Evolutionary conservation across 2,888 invertebrate genomes (phyloP).

Genomic region (Camponotus fellah): DNA sequence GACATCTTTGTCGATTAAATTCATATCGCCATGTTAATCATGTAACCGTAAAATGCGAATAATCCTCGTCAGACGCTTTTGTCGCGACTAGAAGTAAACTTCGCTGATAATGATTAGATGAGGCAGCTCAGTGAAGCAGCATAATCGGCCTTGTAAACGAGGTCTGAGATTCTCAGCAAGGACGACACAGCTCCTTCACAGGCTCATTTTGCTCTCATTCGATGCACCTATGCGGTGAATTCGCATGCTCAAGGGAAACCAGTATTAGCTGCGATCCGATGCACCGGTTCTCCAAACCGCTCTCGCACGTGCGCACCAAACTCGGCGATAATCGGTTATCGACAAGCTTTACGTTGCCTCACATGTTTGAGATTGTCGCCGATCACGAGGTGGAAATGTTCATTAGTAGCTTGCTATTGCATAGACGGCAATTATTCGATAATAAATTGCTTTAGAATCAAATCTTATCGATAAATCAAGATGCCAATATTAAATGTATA

Average conservation of each 20-base stretch:
- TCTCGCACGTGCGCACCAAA: conserved; percentile 52
- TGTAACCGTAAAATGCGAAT: not conserved
- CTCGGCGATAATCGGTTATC: conserved; percentile 66
- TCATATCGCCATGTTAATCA: conserved; percentile 2
- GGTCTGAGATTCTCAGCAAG: conserved; percentile 74
- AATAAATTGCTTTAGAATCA: not conserved
- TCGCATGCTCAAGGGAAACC: conserved; percentile 77
- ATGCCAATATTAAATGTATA: not conserved
- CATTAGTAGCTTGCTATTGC: not conserved
- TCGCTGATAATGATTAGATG: conserved; percentile 51
- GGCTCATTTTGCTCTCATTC: conserved; percentile 54
- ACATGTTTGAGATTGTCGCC: not conserved
- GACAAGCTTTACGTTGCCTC: conserved; percentile 56
- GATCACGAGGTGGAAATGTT: not conserved
- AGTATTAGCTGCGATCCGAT: conserved; percentile 65
- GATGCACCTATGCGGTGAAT: conserved; percentile 52
- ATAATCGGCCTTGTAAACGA: conserved; percentile 69
- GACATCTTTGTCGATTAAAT: conserved; percentile 10
- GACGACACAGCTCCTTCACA: conserved; percentile 61
- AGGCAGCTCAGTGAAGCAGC: conserved; percentile 46
- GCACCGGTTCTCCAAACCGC: conserved; percentile 64
- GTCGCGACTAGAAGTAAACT: conserved; percentile 13
- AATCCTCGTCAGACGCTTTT: not conserved
- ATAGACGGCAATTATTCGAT: not conserved
- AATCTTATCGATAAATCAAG: not conserved